A percentile compares a stretch with the other conserved stretches of the same genome.
phyloP scores from a whole-genome alignment of 1,140 invertebrate genomes.

The Formica exsecta region DNA sequence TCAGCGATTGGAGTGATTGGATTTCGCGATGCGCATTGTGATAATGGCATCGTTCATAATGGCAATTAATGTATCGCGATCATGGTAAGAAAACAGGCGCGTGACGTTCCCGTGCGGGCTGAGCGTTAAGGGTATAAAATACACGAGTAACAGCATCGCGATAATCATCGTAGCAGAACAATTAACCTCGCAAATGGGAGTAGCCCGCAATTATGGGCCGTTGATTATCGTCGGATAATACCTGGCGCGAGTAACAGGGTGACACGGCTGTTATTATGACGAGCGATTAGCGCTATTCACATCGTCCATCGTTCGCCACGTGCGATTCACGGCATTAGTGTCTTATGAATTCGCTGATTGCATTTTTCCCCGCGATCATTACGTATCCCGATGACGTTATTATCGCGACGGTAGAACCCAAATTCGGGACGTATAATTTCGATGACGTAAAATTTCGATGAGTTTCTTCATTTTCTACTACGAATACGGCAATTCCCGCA shows the following conservation, averaged over 20 bases:
- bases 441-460: not conserved
- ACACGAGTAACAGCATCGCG: slow-evolving; percentile 35
- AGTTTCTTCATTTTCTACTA: not conserved
- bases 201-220: slow-evolving; percentile 63
- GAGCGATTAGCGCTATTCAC: slow-evolving; percentile 66
- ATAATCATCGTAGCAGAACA: slow-evolving; percentile 65
- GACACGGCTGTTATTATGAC: slow-evolving; percentile 73
- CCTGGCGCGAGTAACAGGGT: slow-evolving; percentile 65
- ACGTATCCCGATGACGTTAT: not conserved
- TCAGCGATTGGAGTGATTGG: slow-evolving; percentile 13
- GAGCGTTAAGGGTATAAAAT: slow-evolving; percentile 59
- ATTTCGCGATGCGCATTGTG: slow-evolving; percentile 35
- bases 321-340: slow-evolving; percentile 57
- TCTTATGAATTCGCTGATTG: slow-evolving; percentile 73
- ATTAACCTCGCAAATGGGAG: slow-evolving; percentile 70
- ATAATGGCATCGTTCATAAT: slow-evolving; percentile 39
- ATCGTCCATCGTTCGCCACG: slow-evolving; percentile 52
- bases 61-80: slow-evolving; percentile 53
- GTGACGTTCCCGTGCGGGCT: slow-evolving; percentile 28
- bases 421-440: not conserved
- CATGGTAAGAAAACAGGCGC: slow-evolving; percentile 54
- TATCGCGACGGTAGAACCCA: not conserved
- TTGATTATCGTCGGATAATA: slow-evolving; percentile 74
- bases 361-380: slow-evolving; percentile 56
- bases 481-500: too few species aligned